Base-by-base conservation (phyloP, 2,113 vertebrate genomes). In the Alethe castanea region DNA sequence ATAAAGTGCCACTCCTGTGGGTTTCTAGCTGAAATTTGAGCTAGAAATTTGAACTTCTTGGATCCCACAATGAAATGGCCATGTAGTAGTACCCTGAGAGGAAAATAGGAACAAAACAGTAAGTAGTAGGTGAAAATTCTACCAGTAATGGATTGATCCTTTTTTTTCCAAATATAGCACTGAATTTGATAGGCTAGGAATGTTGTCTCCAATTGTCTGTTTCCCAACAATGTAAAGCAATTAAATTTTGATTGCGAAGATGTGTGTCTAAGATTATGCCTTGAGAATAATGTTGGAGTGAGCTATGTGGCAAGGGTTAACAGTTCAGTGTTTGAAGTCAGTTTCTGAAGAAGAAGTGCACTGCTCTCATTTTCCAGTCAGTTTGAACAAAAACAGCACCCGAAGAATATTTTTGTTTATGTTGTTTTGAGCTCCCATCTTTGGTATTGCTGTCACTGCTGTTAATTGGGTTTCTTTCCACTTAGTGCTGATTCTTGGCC, bases 391-490 rank as follows among this genome's bases (percentile, higher is more conserved):
- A 74, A 60, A 35, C 22, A 81, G 29, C 24, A 60, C 35, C 61
- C 72, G n/a, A 85, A 81, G 29, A 85, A 17, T 54, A 22, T 71
- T 72, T 83, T 31, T 19, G 28, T n/a, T 92, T 56, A n/a, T 47
- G 14, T 15, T 79, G 25, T 28, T 92, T 77, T 77, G 19, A 59
- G 36, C 31, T 90, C 35, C 54, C 54, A 62, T 48, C 33, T 57
- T 57, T 88, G 79, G 17, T 31, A 6, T 56, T 91, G 29, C 91
- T 90, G 10, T 57, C 64, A 56, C 38, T 69, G 54, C 86, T 50
- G 5, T 62, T 90, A 84, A 90, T 88, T 91, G 53, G 36, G 5
- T 53, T 94, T 94, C 69, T 90, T 86, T 95, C 70, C 76, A 73
- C 24, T 87, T 64, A 59, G 81, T 36, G 62, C 66, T 78, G 69